Conservation (phyloP, 1,140 invertebrate genomes). For the Solenopsis fugax region DNA sequence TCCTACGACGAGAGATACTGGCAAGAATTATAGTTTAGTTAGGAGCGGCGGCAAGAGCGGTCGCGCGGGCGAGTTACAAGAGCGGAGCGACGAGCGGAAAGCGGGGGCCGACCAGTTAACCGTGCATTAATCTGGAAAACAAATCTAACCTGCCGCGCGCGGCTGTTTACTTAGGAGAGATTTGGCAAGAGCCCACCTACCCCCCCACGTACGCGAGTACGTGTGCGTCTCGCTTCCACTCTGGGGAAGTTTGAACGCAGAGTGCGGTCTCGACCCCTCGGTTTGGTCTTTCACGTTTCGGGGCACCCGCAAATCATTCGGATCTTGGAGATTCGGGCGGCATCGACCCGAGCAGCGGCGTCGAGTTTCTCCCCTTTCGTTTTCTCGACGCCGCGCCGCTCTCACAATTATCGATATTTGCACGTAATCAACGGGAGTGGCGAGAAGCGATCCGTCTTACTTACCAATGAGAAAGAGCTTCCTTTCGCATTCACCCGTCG, state of each 20-base stretch:
- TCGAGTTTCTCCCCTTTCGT: slow-evolving; percentile 37
- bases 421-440: slow-evolving; percentile 50
- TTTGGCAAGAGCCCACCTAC: slow-evolving; percentile 31
- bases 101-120: slow-evolving; percentile 30
- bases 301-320: slow-evolving; percentile 48
- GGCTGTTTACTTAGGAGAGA: slow-evolving; percentile 60
- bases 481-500: neutral
- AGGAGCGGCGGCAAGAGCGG: slow-evolving; percentile 37
- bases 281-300: slow-evolving; percentile 34
- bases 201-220: neutral
- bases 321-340: slow-evolving; percentile 43
- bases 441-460: neutral
- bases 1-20: slow-evolving; percentile 62
- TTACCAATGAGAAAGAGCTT: neutral
- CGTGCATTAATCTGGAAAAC: slow-evolving; percentile 65
- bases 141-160: slow-evolving; percentile 60
- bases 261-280: neutral
- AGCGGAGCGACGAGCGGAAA: slow-evolving; percentile 18
- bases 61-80: slow-evolving; percentile 44
- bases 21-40: slow-evolving; percentile 65
- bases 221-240: neutral
- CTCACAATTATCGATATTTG: slow-evolving; percentile 56
- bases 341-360: slow-evolving; percentile 11
- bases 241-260: slow-evolving; percentile 21
- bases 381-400: slow-evolving; percentile 3